Base-by-base conservation (phyloP, 2,888 invertebrate species). In the Melitaea athalia region DNA sequence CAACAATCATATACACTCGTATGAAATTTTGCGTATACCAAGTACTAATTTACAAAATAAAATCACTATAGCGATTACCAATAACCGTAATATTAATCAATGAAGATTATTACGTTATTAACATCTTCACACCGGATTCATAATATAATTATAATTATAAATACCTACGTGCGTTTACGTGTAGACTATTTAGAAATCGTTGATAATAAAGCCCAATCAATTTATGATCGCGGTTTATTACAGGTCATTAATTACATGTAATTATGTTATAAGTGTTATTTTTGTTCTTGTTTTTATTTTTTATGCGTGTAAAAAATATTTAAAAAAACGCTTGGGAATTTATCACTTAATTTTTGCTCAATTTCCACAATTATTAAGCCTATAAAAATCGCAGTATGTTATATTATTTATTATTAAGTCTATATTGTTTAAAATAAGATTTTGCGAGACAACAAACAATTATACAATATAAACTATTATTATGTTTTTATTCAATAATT, bases 151-250 rank as follows among this genome's bases (percentile, higher is more conserved):
- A 42, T 63, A n/a, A n/a, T n/a, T n/a, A 60, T 45, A 60, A 66
- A 53, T 59, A n/a, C n/a, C n/a, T n/a, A 43, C 59, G 43, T 17
- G 14, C 17, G 33, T 52, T 66, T 47, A 55, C 61, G 38, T 61
- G 53, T 24, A 14, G 17, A 50, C 33, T 33, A 59, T 63, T 67
- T 67, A 67, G 67, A 67, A 67, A 67, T 67, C 67, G 57, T 14
- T 47, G 31, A 33, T 53, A 64, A 63, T 63, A 47, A 61, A 55
- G 53, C 24, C 47, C 66, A 61, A 66, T 61, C 60, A 55, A 45
- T 61, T 60, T 61, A 45, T 11, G 61, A 61, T 61, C 47, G 60
- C 15, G 17, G 47, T 17, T 53, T 52, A 65, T 59, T 59, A 65
- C 17, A 33, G 14, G 50, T 42, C 43, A 59, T 24, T 24, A 2